phyloP scores from a whole-genome alignment of 1,140 invertebrate genomes.

The Scaptomyza montana region DNA sequence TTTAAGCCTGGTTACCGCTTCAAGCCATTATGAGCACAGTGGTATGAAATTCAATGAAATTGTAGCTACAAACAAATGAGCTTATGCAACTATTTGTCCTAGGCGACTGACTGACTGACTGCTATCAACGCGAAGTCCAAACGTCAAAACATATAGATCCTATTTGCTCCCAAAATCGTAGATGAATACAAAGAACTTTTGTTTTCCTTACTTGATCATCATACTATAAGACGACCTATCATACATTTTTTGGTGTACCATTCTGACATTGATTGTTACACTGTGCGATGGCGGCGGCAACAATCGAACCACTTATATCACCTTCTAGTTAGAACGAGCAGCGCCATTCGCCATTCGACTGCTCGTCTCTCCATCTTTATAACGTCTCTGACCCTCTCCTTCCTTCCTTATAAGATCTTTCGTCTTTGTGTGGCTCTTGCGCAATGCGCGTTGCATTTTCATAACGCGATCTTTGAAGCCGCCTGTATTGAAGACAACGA shows the following conservation, averaged over 20 bases:
- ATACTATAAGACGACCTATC: too few relatives aligned
- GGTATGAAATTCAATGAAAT: neutral
- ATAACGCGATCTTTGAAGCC: slow-evolving; percentile 52
- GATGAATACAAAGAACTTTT: too few relatives aligned
- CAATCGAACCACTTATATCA: slow-evolving; percentile 83
- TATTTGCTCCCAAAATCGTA: too few relatives aligned
- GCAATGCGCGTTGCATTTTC: slow-evolving; percentile 65
- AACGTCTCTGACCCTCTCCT: too few relatives aligned
- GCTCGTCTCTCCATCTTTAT: slow-evolving; percentile 30
- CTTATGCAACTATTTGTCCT: too few relatives aligned
- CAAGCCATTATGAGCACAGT: slow-evolving; percentile 41
- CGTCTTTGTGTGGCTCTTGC: slow-evolving; percentile 44
- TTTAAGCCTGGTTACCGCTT: slow-evolving; percentile 24
- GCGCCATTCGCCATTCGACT: slow-evolving; percentile 41
- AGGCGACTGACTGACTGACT: neutral
- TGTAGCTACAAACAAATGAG: too few relatives aligned
- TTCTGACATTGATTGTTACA: slow-evolving; percentile 9
- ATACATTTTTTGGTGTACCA: neutral
- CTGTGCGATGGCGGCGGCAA: slow-evolving; percentile 65
- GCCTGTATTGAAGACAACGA: slow-evolving; percentile 19
- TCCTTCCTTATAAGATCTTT: slow-evolving; percentile 1
- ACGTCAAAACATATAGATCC: too few relatives aligned
- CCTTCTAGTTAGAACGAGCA: slow-evolving; percentile 78
- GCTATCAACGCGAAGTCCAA: too few relatives aligned
- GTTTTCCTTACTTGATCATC: too few relatives aligned